Percentiles rank a stretch among this genome's conserved stretches.
Conservation (phyloP, 2,888 invertebrate genomes). For the Crossocerus cetratus region DNA sequence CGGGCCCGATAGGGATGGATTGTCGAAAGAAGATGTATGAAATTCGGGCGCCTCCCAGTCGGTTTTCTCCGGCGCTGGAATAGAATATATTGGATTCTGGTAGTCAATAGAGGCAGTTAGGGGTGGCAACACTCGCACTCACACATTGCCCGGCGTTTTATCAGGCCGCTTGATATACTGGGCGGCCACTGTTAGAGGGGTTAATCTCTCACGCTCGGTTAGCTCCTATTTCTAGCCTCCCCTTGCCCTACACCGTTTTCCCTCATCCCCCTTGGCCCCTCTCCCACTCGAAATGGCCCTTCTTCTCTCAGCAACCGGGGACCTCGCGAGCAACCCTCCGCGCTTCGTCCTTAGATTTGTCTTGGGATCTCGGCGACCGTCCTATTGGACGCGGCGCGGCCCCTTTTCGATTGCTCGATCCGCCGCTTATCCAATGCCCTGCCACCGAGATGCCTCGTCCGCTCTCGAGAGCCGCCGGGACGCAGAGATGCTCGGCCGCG, state of each 20-base stretch:
- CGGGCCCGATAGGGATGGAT: slow-evolving; percentile 57
- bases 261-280: slow-evolving; percentile 45
- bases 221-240: slow-evolving; percentile 76
- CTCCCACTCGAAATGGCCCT: slow-evolving; percentile 34
- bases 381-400: not conserved
- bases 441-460: not conserved
- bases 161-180: slow-evolving; percentile 76
- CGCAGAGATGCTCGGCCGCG: not conserved
- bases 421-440: not conserved
- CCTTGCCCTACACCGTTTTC: slow-evolving; percentile 53
- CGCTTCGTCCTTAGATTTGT: not conserved
- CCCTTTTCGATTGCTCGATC: not conserved
- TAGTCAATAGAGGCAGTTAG: slow-evolving; percentile 76
- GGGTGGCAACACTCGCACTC: slow-evolving; percentile 67
- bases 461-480: not conserved
- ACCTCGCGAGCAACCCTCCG: not conserved
- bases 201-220: slow-evolving; percentile 78
- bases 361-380: not conserved
- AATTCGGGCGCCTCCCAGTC: slow-evolving; percentile 75
- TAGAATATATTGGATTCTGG: slow-evolving; percentile 76
- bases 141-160: slow-evolving; percentile 72
- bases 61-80: slow-evolving; percentile 71
- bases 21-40: slow-evolving; percentile 74
- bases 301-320: slow-evolving; percentile 6
- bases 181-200: slow-evolving; percentile 75